Percentiles rank a stretch among this genome's conserved stretches.
phyloP scores from a whole-genome alignment of 2,888 invertebrate genomes.

The Byasa hedistus region DNA sequence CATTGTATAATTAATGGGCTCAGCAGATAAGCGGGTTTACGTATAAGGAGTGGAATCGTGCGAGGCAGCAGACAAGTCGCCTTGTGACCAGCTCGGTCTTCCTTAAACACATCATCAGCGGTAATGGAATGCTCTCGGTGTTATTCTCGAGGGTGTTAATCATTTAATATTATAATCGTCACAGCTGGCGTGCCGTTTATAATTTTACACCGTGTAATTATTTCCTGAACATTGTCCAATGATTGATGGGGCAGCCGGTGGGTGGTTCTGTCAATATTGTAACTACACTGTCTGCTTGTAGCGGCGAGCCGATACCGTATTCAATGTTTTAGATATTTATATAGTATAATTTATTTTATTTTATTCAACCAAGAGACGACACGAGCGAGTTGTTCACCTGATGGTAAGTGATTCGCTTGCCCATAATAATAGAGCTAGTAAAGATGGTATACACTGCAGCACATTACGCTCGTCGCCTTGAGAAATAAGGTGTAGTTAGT shows the following conservation, averaged over 20 bases:
- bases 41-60: constrained; percentile 22
- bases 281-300: constrained; percentile 10
- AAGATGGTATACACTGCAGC: too few relatives aligned
- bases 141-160: constrained; percentile 13
- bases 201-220: constrained; percentile 27
- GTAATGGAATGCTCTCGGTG: constrained; percentile 25
- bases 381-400: too few relatives aligned
- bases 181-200: constrained; percentile 23
- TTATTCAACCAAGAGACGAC: too few relatives aligned
- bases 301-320: neutral
- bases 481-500: too few relatives aligned
- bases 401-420: too few relatives aligned
- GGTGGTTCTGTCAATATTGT: constrained; percentile 23
- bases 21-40: constrained; percentile 21
- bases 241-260: constrained; percentile 15
- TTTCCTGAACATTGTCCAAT: constrained; percentile 22
- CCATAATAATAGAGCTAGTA: too few relatives aligned
- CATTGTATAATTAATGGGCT: constrained; percentile 27
- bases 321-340: neutral
- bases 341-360: too few relatives aligned
- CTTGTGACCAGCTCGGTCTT: constrained; percentile 24
- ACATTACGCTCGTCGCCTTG: too few relatives aligned
- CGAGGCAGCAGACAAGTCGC: constrained; percentile 14
- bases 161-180: constrained; percentile 24
- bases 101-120: constrained; percentile 32